phyloP scores from a whole-genome alignment of 2,113 vertebrate genomes.

The Calidris pygmaea region DNA sequence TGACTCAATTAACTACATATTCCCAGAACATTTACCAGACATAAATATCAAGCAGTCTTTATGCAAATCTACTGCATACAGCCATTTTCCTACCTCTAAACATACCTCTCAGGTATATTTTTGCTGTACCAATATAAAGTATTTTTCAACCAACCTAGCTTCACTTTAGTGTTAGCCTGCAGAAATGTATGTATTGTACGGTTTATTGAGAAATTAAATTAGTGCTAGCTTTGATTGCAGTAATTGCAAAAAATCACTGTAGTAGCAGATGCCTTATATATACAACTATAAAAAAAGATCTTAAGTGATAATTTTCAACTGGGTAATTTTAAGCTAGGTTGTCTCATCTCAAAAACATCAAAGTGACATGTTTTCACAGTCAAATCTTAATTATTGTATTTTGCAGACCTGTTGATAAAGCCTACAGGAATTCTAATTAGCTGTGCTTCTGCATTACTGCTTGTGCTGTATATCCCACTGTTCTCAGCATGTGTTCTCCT shows the following conservation, averaged over 20 bases:
- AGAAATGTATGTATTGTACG: not conserved
- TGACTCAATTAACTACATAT: not conserved
- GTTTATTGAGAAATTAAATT: slow-evolving; percentile 55
- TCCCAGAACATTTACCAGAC: not conserved
- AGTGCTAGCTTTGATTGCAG: slow-evolving; percentile 39
- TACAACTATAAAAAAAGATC: not conserved
- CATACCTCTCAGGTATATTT: not conserved
- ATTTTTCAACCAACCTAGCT: not conserved
- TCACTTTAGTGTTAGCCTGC: not conserved
- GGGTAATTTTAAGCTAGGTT: slow-evolving; percentile 51
- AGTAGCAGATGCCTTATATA: not conserved
- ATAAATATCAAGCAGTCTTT: not conserved
- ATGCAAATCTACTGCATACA: not conserved
- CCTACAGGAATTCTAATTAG: slow-evolving; percentile 71
- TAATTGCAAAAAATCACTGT: slow-evolving; percentile 33
- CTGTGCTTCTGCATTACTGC: slow-evolving; percentile 50
- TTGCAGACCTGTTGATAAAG: slow-evolving; percentile 71
- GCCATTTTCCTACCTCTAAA: not conserved
- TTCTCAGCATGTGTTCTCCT: slow-evolving; percentile 51
- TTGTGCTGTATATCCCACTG: slow-evolving; percentile 40
- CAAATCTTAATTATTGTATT: slow-evolving; percentile 65
- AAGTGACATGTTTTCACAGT: slow-evolving; percentile 64
- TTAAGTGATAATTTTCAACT: slow-evolving; percentile 46
- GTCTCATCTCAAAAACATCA: slow-evolving; percentile 37
- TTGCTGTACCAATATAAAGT: not conserved